Percentiles rank a stretch among this genome's conserved stretches.
Conservation (phyloP, 2,888 invertebrate species). For the Augochlorella aurata region DNA sequence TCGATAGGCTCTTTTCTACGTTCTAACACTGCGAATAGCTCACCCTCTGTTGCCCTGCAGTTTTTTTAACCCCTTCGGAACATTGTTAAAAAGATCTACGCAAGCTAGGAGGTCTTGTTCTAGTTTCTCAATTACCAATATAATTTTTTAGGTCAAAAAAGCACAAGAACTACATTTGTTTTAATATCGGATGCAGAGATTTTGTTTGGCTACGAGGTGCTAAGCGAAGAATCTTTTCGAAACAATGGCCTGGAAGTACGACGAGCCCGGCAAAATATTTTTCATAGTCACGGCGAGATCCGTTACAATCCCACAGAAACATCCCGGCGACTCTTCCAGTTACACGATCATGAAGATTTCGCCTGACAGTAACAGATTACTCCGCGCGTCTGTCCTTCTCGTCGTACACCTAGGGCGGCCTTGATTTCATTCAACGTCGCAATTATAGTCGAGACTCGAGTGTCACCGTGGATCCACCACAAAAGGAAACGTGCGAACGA, state of each 20-base stretch:
- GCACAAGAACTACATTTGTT: too few relatives aligned
- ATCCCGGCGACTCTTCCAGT: neutral
- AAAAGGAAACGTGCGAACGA: slow-evolving; percentile 47
- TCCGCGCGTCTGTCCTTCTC: neutral
- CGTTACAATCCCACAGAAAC: slow-evolving; percentile 8
- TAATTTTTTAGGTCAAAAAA: too few relatives aligned
- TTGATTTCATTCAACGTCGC: neutral
- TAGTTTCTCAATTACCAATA: neutral
- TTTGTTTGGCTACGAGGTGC: neutral
- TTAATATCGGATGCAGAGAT: too few relatives aligned
- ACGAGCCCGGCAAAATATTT: neutral
- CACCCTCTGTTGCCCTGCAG: neutral
- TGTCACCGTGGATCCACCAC: slow-evolving; percentile 9
- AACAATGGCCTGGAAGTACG: neutral
- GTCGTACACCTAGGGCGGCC: neutral
- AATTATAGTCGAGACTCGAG: neutral
- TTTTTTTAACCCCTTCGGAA: neutral
- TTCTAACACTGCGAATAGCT: too few relatives aligned
- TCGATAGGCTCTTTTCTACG: neutral
- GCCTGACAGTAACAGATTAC: slow-evolving; percentile 8
- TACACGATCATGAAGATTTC: neutral
- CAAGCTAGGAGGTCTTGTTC: neutral
- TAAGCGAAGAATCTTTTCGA: neutral
- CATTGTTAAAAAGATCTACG: too few relatives aligned
- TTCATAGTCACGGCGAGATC: neutral